Conservation (phyloP, 2,113 vertebrate species). For the Meriones unguiculatus region DNA sequence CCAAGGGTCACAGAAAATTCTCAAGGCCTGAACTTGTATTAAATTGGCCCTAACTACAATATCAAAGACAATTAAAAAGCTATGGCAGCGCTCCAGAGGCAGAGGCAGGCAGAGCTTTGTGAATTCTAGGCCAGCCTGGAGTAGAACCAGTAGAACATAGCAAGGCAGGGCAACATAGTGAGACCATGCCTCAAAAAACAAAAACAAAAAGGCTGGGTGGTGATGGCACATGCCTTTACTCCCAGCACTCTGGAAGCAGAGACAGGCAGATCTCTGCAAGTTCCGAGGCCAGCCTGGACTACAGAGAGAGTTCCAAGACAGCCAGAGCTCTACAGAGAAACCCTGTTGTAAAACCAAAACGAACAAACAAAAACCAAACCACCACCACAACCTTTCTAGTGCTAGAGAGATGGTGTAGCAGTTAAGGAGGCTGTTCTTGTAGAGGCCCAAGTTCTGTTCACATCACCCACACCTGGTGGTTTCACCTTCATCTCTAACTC, state of each 20-base stretch:
- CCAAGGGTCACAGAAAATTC: background rate
- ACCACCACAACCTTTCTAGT: background rate
- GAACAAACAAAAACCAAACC: too few relatives aligned
- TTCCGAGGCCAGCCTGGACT: background rate
- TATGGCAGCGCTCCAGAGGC: background rate
- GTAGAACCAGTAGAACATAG: background rate
- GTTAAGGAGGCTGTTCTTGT: background rate
- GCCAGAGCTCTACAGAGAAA: background rate
- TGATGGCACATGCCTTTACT: too few relatives aligned
- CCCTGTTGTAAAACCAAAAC: background rate
- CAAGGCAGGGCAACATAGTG: background rate
- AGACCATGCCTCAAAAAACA: background rate
- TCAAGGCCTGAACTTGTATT: background rate
- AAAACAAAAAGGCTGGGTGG: too few relatives aligned
- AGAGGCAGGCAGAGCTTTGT: background rate
- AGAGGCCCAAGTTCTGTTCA: background rate
- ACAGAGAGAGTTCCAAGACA: background rate
- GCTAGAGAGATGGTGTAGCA: background rate
- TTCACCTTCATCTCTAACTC: background rate
- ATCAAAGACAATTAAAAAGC: slow-evolving; percentile 25
- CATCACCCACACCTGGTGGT: background rate
- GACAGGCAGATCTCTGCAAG: background rate
- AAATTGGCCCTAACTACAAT: background rate
- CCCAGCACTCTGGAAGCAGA: too few relatives aligned
- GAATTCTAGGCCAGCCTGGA: background rate